Conservation (phyloP, 2,113 vertebrate species). For the Zosterops lateralis region DNA sequence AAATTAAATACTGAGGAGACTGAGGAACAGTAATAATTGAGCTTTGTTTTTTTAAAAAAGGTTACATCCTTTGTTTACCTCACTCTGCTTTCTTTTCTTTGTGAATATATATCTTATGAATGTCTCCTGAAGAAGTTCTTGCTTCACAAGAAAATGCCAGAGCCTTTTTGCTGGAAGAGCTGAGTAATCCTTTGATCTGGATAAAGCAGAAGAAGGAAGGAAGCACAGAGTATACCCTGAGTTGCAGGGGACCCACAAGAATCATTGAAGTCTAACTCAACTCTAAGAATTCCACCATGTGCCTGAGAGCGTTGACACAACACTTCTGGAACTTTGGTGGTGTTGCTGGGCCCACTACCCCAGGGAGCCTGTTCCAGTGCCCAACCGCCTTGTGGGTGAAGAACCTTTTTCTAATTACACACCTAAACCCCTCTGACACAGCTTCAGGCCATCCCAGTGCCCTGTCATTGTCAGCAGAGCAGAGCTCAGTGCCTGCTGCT, state of each 20-base stretch:
- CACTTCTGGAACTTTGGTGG: background rate
- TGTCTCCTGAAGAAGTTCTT: conserved; percentile 93
- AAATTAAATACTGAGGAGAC: background rate
- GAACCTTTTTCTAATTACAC: background rate
- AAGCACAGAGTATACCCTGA: background rate
- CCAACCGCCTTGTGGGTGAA: background rate
- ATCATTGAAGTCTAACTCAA: background rate
- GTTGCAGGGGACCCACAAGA: background rate
- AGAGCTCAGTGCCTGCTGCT: background rate
- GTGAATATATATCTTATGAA: conserved; percentile 97
- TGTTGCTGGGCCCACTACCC: background rate
- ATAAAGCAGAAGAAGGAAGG: conserved; percentile 58
- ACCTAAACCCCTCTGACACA: too few relatives aligned
- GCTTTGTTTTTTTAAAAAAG: background rate
- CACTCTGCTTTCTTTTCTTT: conserved; percentile 97
- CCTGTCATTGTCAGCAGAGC: background rate
- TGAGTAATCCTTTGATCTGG: conserved; percentile 88
- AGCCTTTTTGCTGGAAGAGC: conserved; percentile 92
- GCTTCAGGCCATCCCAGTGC: background rate
- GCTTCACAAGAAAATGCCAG: conserved; percentile 97
- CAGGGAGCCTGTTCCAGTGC: background rate
- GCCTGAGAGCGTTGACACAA: background rate
- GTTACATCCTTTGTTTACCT: conserved; percentile 78
- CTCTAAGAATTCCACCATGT: accelerated
- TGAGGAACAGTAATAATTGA: background rate